Conservation (phyloP, 2,113 vertebrate genomes). For the Chauna torquata region DNA sequence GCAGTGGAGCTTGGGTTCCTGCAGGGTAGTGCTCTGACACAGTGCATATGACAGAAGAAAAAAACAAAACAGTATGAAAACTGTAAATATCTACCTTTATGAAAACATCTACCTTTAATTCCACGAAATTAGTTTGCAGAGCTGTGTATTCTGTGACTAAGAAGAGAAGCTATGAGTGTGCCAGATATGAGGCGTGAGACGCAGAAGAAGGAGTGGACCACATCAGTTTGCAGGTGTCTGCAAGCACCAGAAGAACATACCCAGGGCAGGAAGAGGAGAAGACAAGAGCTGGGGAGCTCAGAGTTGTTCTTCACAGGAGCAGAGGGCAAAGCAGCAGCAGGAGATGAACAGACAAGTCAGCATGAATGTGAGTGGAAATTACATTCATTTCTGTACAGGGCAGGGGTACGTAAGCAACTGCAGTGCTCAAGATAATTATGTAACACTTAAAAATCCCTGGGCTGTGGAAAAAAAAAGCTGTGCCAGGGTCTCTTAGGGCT, state of each 20-base stretch:
- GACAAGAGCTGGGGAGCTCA: not conserved
- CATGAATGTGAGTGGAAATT: not conserved
- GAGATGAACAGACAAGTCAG: not conserved
- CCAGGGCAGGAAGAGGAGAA: not conserved
- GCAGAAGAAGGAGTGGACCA: not conserved
- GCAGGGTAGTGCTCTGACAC: not conserved
- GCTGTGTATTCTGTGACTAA: fast-evolving
- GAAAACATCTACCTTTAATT: not conserved
- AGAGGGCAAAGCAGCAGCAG: not conserved
- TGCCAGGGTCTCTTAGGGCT: not conserved
- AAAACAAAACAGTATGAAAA: not conserved
- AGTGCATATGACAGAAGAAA: not conserved
- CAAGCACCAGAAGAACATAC: not conserved
- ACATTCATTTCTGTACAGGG: not conserved
- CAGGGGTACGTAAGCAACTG: not conserved
- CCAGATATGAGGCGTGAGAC: not conserved
- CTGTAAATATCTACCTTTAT: not conserved
- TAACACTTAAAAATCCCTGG: not conserved
- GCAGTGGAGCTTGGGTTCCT: not conserved
- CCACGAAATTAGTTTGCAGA: not conserved
- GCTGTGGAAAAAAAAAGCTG: not conserved
- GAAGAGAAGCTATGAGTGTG: not conserved
- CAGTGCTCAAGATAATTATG: not conserved
- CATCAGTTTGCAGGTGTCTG: not conserved
- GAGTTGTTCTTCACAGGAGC: not conserved